A percentile compares a stretch with the other conserved stretches of the same genome.
Conservation (phyloP, 2,888 invertebrate species). For the Nudaria mundana region DNA sequence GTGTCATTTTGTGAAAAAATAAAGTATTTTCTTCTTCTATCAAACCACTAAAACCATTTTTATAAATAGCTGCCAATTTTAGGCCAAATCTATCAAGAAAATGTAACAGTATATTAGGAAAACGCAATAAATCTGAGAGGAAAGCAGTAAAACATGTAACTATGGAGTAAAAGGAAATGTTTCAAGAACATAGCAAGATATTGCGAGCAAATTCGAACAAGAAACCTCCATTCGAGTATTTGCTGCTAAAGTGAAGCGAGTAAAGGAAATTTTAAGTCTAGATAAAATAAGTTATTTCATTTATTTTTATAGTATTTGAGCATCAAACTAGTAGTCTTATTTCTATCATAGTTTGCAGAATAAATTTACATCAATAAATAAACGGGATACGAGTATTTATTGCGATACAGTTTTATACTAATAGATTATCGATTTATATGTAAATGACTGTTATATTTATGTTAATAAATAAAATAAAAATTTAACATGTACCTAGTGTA, state of each 20-base stretch:
- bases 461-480: too few relatives aligned
- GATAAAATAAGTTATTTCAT: too few relatives aligned
- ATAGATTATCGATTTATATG: too few relatives aligned
- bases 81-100: constrained; percentile 7
- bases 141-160: neutral
- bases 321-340: too few relatives aligned
- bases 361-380: too few relatives aligned
- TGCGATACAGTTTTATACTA: too few relatives aligned
- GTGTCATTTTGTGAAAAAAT: too few relatives aligned
- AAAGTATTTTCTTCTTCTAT: neutral
- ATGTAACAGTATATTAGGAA: constrained; percentile 12
- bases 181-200: constrained; percentile 4
- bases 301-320: too few relatives aligned
- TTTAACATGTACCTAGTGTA: too few relatives aligned
- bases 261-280: constrained; percentile 1
- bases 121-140: constrained; percentile 1
- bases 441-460: too few relatives aligned
- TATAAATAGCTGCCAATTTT: neutral
- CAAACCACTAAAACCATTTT: neutral
- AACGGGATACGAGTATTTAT: too few relatives aligned
- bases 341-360: too few relatives aligned
- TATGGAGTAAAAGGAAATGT: constrained; percentile 1
- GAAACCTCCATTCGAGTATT: constrained; percentile 1
- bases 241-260: constrained; percentile 1
- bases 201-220: neutral